Base-by-base conservation (phyloP, 1,140 invertebrate species). In the Caenorhabditis remanei region DNA sequence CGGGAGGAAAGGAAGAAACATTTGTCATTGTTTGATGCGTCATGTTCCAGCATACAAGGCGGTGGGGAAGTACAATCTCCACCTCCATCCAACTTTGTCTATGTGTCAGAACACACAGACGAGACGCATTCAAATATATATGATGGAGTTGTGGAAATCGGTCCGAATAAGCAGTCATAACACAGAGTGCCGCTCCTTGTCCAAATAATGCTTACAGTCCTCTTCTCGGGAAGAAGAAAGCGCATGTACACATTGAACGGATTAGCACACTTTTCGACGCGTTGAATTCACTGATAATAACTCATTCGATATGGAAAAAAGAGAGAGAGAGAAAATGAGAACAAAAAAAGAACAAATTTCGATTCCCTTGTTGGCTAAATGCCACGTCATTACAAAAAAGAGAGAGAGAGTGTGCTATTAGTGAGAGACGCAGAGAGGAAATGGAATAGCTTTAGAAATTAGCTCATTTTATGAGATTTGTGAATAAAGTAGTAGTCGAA, bases 181-280 rank as follows among this genome's bases (percentile, higher is more conserved):
- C 46, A 79, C n/a, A 32, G 32, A 32, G 32, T 50, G 46, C 71
- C 71, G 71, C 71, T 79, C 71, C 71, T 79, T 79, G 71, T 79
- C 40, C 71, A 79, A 79, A 79, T 43, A 79, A 24, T 50, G 46
- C 71, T 79, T 79, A 79, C 46, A 79, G 71, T 24, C 71, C 46
- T 48, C 71, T 32, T 79, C 41, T 46, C 50, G 50, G 71, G 53
- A 46, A 79, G n/a, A 79, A 46, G 53, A 79, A 79, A 32, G 71
- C 65, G 71, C 71, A 50, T 79, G 46, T 79, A 79, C 71, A 79
- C 71, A 50, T 79, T 79, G 46, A 79, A 79, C 71, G 71, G 71
- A 79, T 79, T 79, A 79, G 71, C 71, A 79, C 71, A 79, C 71
- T 79, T 79, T 40, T 14, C 46, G 71, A 79, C 71, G 46, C n/a